Conservation (phyloP, 2,888 invertebrate genomes). For the Drosophila nigricruria region DNA sequence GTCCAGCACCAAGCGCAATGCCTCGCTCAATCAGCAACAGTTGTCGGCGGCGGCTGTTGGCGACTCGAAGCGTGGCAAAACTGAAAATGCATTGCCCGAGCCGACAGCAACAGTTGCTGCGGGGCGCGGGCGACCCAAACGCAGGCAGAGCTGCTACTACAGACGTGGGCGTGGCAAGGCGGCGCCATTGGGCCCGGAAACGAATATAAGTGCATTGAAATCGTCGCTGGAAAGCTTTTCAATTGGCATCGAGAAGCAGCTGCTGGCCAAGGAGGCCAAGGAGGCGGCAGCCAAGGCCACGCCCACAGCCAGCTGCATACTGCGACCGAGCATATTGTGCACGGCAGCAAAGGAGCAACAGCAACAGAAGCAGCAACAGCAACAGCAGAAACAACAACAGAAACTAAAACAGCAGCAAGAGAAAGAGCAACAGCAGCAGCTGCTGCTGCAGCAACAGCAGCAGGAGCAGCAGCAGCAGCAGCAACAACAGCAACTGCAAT, state of each 20-base stretch:
- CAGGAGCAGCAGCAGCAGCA: slow-evolving; percentile 10
- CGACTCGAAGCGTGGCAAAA: slow-evolving; percentile 39
- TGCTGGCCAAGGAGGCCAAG: slow-evolving; percentile 68
- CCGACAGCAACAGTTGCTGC: slow-evolving; percentile 1
- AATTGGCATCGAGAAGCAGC: slow-evolving; percentile 82
- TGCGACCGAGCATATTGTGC: slow-evolving; percentile 61
- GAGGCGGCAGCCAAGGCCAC: slow-evolving; percentile 40
- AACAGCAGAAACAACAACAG: slow-evolving; percentile 26
- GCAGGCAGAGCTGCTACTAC: slow-evolving; percentile 68
- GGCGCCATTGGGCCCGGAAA: slow-evolving; percentile 72
- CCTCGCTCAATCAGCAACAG: slow-evolving; percentile 53
- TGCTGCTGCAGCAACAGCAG: slow-evolving; percentile 16
- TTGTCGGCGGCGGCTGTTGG: slow-evolving; percentile 1
- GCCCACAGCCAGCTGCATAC: slow-evolving; percentile 37
- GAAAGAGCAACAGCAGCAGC: slow-evolving; percentile 26
- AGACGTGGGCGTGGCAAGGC: slow-evolving; percentile 76
- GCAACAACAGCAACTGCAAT: slow-evolving; percentile 2
- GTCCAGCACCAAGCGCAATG: slow-evolving; percentile 84
- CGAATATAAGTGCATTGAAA: slow-evolving; percentile 83
- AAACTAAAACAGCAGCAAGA: slow-evolving; percentile 33
- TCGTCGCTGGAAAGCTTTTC: slow-evolving; percentile 84
- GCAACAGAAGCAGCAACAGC: slow-evolving; percentile 17
- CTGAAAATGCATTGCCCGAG: slow-evolving; percentile 9
- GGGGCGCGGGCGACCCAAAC: slow-evolving; percentile 55
- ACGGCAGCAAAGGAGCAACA: slow-evolving; percentile 67